phyloP scores from a whole-genome alignment of 2,888 invertebrate species.

The Epistrophe grossulariae region DNA sequence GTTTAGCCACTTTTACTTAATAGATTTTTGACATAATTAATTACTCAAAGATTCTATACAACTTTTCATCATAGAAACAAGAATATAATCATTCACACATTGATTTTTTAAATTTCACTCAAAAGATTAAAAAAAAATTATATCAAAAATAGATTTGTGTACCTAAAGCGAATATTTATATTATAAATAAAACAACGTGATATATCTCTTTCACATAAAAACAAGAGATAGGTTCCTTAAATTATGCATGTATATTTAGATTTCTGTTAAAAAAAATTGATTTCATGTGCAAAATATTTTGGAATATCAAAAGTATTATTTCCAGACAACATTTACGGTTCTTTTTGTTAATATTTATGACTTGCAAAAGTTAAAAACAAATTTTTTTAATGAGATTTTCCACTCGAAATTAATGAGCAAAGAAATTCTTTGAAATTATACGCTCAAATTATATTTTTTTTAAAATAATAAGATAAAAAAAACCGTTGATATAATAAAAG shows the following conservation, averaged over 20 bases:
- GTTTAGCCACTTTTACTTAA: no score
- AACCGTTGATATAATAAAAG: neutral
- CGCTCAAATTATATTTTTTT: neutral
- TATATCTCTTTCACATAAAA: no score
- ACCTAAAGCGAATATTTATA: no score
- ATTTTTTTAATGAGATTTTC: neutral
- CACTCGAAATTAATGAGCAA: constrained; percentile 2
- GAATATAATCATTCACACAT: no score
- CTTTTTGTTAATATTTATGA: neutral
- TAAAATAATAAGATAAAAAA: neutral
- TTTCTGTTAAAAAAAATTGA: neutral
- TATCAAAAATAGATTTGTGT: no score
- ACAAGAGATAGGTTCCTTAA: no score
- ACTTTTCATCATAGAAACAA: no score
- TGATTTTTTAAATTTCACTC: no score
- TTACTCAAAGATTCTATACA: no score
- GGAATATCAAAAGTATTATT: neutral
- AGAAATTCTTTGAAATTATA: neutral
- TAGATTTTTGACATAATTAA: no score
- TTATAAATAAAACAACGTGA: no score
- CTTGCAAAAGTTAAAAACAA: neutral
- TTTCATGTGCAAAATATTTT: neutral
- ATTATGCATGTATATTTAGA: neutral
- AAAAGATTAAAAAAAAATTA: no score
- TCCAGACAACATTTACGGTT: neutral